These are phyloP conservation scores for Catamblyrhynchus diadema DNA, from an alignment of 2,797 vertebrate genomes.

Conservation along the genomic window DNA sequence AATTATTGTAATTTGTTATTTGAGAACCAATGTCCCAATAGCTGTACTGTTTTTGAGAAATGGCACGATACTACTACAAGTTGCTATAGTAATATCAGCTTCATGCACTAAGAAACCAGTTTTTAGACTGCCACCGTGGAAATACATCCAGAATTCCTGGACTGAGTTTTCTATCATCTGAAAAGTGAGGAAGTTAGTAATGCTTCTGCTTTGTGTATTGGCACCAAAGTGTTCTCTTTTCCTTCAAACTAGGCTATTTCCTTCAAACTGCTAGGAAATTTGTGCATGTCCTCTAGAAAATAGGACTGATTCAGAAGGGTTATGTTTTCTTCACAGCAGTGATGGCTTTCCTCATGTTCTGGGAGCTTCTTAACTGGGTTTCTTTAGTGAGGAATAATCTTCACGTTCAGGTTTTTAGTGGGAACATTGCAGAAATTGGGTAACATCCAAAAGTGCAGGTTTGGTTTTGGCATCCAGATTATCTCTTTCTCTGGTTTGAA, in stretches of 20 bases:
- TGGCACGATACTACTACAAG: background rate
- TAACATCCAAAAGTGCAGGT: background rate
- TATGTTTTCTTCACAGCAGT: background rate
- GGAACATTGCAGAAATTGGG: background rate
- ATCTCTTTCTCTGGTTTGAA: constrained; percentile 31
- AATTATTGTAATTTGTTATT: background rate
- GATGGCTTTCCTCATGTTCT: background rate
- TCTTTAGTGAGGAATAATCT: background rate
- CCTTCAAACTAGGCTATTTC: background rate
- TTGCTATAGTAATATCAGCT: background rate
- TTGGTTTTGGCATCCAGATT: background rate
- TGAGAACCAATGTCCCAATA: background rate
- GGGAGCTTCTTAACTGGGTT: background rate
- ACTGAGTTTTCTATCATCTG: background rate
- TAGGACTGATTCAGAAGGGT: background rate
- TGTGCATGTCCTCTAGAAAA: background rate
- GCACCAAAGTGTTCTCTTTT: background rate
- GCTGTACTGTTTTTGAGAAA: background rate
- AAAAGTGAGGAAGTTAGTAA: background rate
- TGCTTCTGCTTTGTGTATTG: background rate
- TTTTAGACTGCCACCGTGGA: background rate
- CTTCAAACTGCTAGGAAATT: background rate
- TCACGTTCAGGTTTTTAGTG: background rate
- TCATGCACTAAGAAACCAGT: background rate
- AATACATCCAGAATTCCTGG: background rate